Percentiles rank a stretch among this genome's conserved stretches.
These are phyloP conservation scores for Hippocampus mohnikei DNA, from an alignment of 2,113 vertebrate species.

Conservation along the genomic window DNA sequence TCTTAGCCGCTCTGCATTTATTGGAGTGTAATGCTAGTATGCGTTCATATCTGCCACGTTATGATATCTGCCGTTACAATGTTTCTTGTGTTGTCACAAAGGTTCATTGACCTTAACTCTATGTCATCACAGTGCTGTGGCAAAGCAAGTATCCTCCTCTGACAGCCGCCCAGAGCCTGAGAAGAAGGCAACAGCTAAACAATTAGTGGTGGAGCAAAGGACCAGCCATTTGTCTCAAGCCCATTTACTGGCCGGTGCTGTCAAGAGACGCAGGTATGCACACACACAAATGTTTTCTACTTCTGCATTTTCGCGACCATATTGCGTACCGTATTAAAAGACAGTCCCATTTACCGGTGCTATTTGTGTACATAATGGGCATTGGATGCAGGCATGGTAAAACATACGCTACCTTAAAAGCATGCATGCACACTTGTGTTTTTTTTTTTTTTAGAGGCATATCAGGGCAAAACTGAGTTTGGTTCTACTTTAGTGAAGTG, in stretches of 20 bases:
- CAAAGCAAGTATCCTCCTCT: constrained; percentile 77
- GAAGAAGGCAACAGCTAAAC: constrained; percentile 80
- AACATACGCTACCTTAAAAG: too few relatives aligned
- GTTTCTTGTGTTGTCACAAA: constrained; percentile 1
- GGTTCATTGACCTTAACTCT: constrained; percentile 76
- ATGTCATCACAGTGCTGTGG: constrained; percentile 80
- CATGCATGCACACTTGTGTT: too few relatives aligned
- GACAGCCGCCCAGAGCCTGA: constrained; percentile 85
- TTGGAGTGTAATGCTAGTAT: constrained; percentile 8
- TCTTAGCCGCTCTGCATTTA: constrained; percentile 36
- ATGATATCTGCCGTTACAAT: constrained; percentile 2
- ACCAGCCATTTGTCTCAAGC: constrained; percentile 91
- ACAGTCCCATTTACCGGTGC: too few relatives aligned
- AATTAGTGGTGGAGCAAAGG: constrained; percentile 79
- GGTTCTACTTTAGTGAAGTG: too few relatives aligned
- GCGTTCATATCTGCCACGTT: constrained; percentile 8
- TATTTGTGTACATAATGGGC: too few relatives aligned
- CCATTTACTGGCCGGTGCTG: constrained; percentile 91
- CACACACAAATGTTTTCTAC: not conserved
- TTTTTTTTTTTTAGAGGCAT: too few relatives aligned
- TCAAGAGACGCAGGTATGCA: constrained; percentile 90
- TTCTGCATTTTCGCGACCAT: too few relatives aligned
- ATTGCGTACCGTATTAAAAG: too few relatives aligned
- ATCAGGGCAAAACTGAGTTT: too few relatives aligned
- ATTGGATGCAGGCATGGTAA: too few relatives aligned